phyloP scores from a whole-genome alignment of 1,140 invertebrate species.

The Augochlora pura region DNA sequence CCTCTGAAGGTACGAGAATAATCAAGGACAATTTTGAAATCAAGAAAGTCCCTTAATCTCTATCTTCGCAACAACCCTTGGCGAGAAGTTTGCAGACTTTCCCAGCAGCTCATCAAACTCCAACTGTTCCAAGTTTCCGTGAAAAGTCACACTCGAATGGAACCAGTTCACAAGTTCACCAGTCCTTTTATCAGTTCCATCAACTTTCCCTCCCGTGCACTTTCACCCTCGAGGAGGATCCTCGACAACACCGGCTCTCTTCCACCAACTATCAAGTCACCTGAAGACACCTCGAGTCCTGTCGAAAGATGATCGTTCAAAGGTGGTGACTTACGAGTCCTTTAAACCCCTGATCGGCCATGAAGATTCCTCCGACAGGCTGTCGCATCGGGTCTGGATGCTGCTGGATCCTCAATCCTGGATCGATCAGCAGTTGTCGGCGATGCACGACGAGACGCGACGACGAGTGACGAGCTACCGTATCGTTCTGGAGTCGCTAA shows the following conservation, averaged over 20 bases:
- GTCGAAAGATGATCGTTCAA: not conserved
- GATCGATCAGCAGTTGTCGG: not conserved
- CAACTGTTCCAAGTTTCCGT: too few species aligned
- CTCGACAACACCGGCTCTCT: not conserved
- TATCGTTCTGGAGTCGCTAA: constrained; percentile 60
- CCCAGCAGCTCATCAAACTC: not conserved
- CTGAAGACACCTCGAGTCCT: not conserved
- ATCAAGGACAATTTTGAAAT: too few species aligned
- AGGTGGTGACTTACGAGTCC: constrained; percentile 41
- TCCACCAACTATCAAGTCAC: not conserved
- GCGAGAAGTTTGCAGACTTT: not conserved
- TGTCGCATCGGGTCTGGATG: not conserved
- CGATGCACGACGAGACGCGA: constrained; percentile 27
- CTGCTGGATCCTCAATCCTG: not conserved
- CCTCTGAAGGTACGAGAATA: too few species aligned
- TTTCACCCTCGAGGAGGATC: not conserved
- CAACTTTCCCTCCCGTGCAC: not conserved
- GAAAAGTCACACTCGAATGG: not conserved
- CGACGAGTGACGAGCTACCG: constrained; percentile 32
- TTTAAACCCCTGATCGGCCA: not conserved
- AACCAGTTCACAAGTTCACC: not conserved
- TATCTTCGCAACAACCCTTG: too few species aligned
- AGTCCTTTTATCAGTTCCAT: not conserved
- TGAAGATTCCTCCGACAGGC: not conserved
- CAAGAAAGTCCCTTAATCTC: too few species aligned